Evolutionary conservation across 2,113 vertebrate genomes (phyloP).

Genomic region (Urocynchramus pylzowi): DNA sequence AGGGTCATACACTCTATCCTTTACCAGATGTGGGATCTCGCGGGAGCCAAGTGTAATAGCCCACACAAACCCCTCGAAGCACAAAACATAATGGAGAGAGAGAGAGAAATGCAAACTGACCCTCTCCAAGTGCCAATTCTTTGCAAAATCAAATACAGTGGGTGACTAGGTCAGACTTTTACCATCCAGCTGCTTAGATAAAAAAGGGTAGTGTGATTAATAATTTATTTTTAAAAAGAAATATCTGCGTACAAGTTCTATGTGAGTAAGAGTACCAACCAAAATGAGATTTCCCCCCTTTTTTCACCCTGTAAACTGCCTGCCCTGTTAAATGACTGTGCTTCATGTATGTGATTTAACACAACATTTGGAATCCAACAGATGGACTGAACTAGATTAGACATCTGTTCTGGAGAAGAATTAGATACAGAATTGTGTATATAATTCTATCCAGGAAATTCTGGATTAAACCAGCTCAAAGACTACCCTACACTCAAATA

Average conservation of each 20-base stretch:
- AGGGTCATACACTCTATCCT: constrained; percentile 4
- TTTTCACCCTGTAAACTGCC: neutral
- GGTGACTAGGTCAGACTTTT: neutral
- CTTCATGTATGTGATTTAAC: neutral
- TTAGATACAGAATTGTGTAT: neutral
- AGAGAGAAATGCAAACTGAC: neutral
- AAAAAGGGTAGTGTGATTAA: neutral
- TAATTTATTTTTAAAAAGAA: neutral
- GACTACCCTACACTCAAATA: neutral
- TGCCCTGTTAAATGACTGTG: neutral
- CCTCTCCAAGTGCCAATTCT: neutral
- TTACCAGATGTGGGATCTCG: neutral
- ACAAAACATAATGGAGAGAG: neutral
- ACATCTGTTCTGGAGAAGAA: neutral
- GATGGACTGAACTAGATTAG: neutral
- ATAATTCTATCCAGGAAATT: neutral
- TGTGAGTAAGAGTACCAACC: neutral
- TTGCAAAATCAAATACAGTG: constrained; percentile 29
- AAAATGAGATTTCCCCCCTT: neutral
- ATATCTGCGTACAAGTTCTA: neutral
- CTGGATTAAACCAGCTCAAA: neutral
- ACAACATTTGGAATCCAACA: neutral
- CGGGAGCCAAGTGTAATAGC: neutral
- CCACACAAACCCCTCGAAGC: neutral
- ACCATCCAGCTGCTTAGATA: neutral